Conservation (phyloP, 2,888 invertebrate genomes). For the Microdon myrmicae region DNA sequence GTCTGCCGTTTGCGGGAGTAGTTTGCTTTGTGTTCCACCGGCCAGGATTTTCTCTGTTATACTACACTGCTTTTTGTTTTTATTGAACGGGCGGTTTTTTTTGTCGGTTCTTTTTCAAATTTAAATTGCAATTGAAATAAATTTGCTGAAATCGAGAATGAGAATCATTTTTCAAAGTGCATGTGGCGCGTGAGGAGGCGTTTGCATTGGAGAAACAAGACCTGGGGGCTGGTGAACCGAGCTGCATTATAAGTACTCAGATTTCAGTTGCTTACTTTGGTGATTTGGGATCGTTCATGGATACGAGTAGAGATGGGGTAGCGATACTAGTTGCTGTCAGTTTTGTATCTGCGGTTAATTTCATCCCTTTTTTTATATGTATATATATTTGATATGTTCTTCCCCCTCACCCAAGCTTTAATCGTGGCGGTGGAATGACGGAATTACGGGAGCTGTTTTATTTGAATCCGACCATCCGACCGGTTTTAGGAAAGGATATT, state of each 20-base stretch:
- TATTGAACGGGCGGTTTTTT: constrained; percentile 19
- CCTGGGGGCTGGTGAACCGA: constrained; percentile 6
- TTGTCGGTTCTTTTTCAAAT: constrained; percentile 28
- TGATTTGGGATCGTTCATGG: constrained; percentile 8
- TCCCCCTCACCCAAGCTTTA: too few species aligned
- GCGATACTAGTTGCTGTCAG: constrained; percentile 23
- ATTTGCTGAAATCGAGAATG: constrained; percentile 53
- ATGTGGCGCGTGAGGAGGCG: constrained; percentile 41
- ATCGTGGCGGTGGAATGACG: constrained; percentile 18
- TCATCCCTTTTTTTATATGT: constrained; percentile 15
- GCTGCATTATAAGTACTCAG: constrained; percentile 41
- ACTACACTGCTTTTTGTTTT: constrained; percentile 3
- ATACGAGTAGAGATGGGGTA: not conserved
- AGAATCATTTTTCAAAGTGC: constrained; percentile 52
- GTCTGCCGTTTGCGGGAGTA: constrained; percentile 22
- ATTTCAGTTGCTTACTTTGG: constrained; percentile 33
- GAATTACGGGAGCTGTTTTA: too few species aligned
- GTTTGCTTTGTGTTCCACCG: constrained; percentile 49
- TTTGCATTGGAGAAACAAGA: constrained; percentile 16
- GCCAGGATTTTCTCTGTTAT: constrained; percentile 3
- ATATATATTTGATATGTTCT: constrained; percentile 8
- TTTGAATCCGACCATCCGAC: constrained; percentile 13
- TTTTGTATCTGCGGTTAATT: constrained; percentile 43
- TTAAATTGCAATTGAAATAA: constrained; percentile 53
- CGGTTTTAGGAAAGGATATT: constrained; percentile 14